Conservation (phyloP, 2,113 vertebrate species). For the Butastur rufipennis region DNA sequence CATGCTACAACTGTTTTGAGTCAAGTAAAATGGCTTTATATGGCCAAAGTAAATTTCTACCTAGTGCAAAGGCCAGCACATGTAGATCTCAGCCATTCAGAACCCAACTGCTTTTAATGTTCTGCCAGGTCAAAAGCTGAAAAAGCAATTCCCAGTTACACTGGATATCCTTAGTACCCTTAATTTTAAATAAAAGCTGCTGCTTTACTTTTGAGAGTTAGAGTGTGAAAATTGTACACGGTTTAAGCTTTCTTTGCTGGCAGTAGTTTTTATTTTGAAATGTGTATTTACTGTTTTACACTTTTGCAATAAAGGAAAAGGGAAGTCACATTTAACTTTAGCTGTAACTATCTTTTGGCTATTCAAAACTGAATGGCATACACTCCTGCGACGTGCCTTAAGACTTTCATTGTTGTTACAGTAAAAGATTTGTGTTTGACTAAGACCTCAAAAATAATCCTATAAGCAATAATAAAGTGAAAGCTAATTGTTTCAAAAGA, state of each 20-base stretch:
- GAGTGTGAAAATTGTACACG: background rate
- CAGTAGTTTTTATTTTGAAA: background rate
- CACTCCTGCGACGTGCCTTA: background rate
- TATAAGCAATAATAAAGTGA: background rate
- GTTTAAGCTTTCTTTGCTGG: background rate
- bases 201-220: background rate
- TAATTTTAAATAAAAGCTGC: background rate
- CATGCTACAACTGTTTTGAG: constrained; percentile 82
- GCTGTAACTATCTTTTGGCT: background rate
- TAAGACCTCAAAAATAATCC: background rate
- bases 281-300: background rate
- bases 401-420: background rate
- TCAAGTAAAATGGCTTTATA: constrained; percentile 82
- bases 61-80: constrained; percentile 73
- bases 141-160: background rate
- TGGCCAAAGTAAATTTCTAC: constrained; percentile 82
- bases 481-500: background rate
- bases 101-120: constrained; percentile 33
- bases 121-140: constrained; percentile 42
- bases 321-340: background rate
- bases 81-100: constrained; percentile 47
- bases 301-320: background rate
- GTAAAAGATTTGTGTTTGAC: background rate
- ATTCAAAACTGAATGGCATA: background rate
- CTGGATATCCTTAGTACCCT: background rate